These are phyloP conservation scores for Pollachius pollachius DNA, from an alignment of 2,113 vertebrate genomes.

Conservation along the genomic window DNA sequence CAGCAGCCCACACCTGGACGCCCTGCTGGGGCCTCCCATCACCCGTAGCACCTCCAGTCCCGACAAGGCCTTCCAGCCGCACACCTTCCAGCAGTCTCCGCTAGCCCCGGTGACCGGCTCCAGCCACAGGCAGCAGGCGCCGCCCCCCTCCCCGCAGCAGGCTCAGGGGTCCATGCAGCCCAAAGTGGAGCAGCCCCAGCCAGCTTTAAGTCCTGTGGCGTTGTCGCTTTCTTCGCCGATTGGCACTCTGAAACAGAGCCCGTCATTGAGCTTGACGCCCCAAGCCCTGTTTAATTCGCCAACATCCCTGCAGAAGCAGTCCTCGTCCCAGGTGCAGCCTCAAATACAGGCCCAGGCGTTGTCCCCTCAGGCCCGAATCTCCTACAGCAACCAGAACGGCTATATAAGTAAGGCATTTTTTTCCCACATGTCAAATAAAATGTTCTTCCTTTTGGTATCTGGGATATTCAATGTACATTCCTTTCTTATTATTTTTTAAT, in stretches of 20 bases:
- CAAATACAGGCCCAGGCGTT: slow-evolving; percentile 4
- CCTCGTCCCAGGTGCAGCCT: slow-evolving; percentile 13
- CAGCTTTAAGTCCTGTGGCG: slow-evolving; percentile 26
- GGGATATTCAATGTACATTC: not conserved
- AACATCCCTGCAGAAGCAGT: slow-evolving; percentile 32
- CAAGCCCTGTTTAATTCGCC: slow-evolving; percentile 54
- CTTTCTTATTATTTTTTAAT: not conserved
- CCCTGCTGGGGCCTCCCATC: slow-evolving; percentile 75
- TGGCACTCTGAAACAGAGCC: slow-evolving; percentile 37
- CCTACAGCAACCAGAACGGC: slow-evolving; percentile 47
- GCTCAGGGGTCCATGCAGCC: slow-evolving; percentile 41
- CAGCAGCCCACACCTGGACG: slow-evolving; percentile 77
- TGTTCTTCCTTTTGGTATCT: not conserved
- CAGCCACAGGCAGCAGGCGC: slow-evolving; percentile 22
- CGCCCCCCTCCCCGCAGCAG: slow-evolving; percentile 39
- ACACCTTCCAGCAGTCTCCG: slow-evolving; percentile 74
- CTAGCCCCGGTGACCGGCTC: slow-evolving; percentile 55
- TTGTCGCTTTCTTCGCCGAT: slow-evolving; percentile 31
- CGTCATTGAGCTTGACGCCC: slow-evolving; percentile 42
- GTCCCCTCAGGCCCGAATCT: slow-evolving; percentile 43
- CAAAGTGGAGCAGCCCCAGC: slow-evolving; percentile 52
- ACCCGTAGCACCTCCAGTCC: slow-evolving; percentile 66
- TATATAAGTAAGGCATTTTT: slow-evolving; percentile 56
- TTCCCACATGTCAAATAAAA: not conserved
- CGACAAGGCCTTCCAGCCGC: slow-evolving; percentile 68